Evolutionary conservation across 2,888 invertebrate genomes (phyloP), one percentile per base, ranked within the genome.

Genomic region (Lordiphosa andalusiaca): DNA sequence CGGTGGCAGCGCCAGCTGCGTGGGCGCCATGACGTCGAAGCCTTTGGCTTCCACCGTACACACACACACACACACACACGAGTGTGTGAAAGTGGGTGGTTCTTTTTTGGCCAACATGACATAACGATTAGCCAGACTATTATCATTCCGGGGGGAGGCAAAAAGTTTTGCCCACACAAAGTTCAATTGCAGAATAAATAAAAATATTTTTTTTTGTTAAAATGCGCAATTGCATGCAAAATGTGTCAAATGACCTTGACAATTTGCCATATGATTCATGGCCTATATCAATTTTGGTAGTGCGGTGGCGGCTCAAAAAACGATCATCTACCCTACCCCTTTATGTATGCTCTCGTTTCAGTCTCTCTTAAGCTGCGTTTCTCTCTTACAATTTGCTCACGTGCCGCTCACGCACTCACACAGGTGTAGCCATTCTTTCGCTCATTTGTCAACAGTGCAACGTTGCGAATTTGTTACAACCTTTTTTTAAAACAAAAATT

Each of bases 11-110:
- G 3, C 23, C 50, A 63, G 39, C 59, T 54, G 73, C 56, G 77
- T 77, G 69, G 83, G 77, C 80, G 83, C 62, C 80, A 59, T 83
- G 77, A 82, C 73, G 80, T 78, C 65, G 82, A 63, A 67, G 49
- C 53, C 61, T 63, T 53, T 53, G 46, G 40, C 13, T 23, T 33
- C 16, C 21, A 19, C 13, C 33, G 25, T 25, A 19, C 19, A 19
- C 19, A 19, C 19, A 19, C 19, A 19, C 19, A 19, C 19, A 19
- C 19, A 19, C 19, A 19, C 19, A 10, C 16, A 47, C 48, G 19
- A 10, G 16, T 59, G 53, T 36, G 60, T 19, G 19, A 16, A 53
- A 52, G 62, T 61, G 61, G 61, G 52, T 48, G 53, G 36, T 48
- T 37, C 4, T 50, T 50, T 60, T 50, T 60, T n/a, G 3, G 19